phyloP scores from a whole-genome alignment of 2,888 invertebrate species.

The Plemyria rubiginata region DNA sequence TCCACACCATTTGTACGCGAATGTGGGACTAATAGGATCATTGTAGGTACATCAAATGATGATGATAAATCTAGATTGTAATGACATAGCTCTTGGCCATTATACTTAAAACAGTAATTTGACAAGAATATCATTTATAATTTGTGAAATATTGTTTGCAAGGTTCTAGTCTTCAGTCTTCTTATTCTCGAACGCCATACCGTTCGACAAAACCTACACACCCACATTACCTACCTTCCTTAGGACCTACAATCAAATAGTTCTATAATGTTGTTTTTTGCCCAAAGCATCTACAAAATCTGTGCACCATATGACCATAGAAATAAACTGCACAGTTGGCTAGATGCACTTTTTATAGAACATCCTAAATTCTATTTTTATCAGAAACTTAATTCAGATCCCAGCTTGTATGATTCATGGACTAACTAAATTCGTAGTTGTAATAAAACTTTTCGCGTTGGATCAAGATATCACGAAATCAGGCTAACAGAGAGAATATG shows the following conservation, averaged over 20 bases:
- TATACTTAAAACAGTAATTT: not conserved
- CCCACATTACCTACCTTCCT: too few relatives aligned
- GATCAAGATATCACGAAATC: conserved; percentile 14
- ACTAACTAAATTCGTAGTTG: conserved; percentile 31
- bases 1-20: conserved; percentile 46
- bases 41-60: not conserved
- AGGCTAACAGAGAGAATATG: not conserved
- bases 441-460: conserved; percentile 6
- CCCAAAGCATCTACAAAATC: not conserved
- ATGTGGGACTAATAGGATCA: conserved; percentile 45
- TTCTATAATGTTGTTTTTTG: too few relatives aligned
- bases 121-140: too few relatives aligned
- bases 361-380: conserved; percentile 38
- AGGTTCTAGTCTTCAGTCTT: too few relatives aligned
- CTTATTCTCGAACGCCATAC: too few relatives aligned
- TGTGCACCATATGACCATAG: too few relatives aligned
- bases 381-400: conserved; percentile 34
- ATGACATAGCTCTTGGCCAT: not conserved
- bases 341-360: not conserved
- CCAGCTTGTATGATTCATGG: conserved; percentile 59
- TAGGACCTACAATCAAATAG: too few relatives aligned
- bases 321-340: not conserved
- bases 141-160: too few relatives aligned
- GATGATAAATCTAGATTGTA: not conserved
- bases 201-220: too few relatives aligned